A percentile compares a stretch with the other conserved stretches of the same genome.
Conservation (phyloP, 2,888 invertebrate genomes). For the Xestia ashworthii region DNA sequence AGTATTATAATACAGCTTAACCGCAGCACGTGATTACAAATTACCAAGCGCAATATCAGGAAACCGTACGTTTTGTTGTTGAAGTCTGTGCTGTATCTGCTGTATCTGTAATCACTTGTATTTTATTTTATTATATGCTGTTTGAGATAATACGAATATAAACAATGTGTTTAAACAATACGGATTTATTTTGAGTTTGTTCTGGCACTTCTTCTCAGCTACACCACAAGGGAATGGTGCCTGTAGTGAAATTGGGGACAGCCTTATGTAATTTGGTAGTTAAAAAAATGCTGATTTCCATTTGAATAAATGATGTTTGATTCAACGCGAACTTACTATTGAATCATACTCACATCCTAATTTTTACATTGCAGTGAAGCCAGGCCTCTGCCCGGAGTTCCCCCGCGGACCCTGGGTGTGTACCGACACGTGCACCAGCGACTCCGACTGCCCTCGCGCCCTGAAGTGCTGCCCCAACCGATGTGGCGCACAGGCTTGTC, state of each 20-base stretch:
- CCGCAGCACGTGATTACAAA: background rate
- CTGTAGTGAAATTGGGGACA: no score
- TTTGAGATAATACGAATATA: no score
- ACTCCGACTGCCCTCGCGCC: constrained; percentile 88
- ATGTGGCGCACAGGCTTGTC: constrained; percentile 89
- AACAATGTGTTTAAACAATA: no score
- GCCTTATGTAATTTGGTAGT: no score
- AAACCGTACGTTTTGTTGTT: background rate
- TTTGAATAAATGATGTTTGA: background rate
- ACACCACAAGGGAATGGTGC: no score
- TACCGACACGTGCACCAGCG: constrained; percentile 88
- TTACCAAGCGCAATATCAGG: background rate
- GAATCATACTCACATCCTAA: background rate
- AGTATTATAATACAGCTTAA: no score
- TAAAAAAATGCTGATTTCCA: no score
- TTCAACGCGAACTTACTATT: background rate
- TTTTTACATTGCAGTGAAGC: constrained; percentile 82
- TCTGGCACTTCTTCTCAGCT: background rate
- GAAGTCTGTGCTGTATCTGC: background rate
- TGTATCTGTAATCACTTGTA: background rate
- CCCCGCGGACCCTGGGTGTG: constrained; percentile 90
- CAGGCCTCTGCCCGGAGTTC: constrained; percentile 87
- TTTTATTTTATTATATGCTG: background rate
- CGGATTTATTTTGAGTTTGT: no score
- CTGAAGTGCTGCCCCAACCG: constrained; percentile 91